Percentiles rank a stretch among this genome's conserved stretches.
Conservation (phyloP, 1,140 invertebrate species). For the Tetraneura akinire region DNA sequence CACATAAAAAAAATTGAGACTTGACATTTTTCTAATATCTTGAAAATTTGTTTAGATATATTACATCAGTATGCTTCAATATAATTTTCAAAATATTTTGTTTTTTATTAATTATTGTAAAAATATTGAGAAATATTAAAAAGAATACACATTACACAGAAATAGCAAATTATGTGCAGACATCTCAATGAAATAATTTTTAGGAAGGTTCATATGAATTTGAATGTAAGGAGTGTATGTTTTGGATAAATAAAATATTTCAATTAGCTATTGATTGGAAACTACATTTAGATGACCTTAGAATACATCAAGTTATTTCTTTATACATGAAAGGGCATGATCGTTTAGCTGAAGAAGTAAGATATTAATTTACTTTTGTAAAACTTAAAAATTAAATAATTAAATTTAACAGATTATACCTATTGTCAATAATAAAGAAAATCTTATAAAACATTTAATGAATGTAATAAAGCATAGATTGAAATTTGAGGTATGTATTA, state of each 20-base stretch:
- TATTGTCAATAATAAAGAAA: constrained; percentile 25
- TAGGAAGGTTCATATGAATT: constrained; percentile 39
- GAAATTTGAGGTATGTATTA: constrained; percentile 12
- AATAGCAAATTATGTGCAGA: too few relatives aligned
- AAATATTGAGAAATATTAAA: too few relatives aligned
- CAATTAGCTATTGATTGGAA: constrained; percentile 77
- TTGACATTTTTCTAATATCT: too few relatives aligned
- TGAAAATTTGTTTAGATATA: too few relatives aligned
- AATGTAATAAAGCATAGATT: constrained; percentile 27
- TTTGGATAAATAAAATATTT: constrained; percentile 72
- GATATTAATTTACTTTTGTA: neutral
- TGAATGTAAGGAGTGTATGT: constrained; percentile 47
- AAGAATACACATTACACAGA: too few relatives aligned
- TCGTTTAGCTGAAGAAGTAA: constrained; percentile 72
- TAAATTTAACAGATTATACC: constrained; percentile 26
- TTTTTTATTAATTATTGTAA: too few relatives aligned
- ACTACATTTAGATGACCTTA: constrained; percentile 73
- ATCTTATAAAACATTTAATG: constrained; percentile 25
- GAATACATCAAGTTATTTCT: constrained; percentile 75
- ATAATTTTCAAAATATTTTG: too few relatives aligned
- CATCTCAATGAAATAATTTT: neutral
- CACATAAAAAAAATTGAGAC: too few relatives aligned
- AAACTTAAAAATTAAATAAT: neutral
- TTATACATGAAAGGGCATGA: constrained; percentile 78
- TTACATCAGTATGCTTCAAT: too few relatives aligned